Percentiles rank a stretch among this genome's conserved stretches.
phyloP scores from a whole-genome alignment of 2,888 invertebrate species.

The Melolontha melolontha region DNA sequence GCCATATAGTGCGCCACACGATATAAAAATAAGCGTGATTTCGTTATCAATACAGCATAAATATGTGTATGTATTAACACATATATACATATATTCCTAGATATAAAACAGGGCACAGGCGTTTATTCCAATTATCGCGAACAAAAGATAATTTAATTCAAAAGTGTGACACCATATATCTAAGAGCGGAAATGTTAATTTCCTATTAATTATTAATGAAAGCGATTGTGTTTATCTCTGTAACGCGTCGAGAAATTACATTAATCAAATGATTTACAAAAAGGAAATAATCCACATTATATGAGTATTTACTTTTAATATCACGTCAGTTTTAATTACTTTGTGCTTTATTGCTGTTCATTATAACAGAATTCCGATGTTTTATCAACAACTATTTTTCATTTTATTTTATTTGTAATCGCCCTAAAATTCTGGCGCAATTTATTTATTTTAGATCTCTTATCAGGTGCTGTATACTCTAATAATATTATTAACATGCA shows the following conservation, averaged over 20 bases:
- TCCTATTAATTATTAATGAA: constrained; percentile 40
- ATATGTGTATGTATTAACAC: background rate
- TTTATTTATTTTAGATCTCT: too few relatives aligned
- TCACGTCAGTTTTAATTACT: too few relatives aligned
- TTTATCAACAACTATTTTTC: too few relatives aligned
- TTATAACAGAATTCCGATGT: too few relatives aligned
- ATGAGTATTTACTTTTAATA: background rate
- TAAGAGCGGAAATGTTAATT: constrained; percentile 37
- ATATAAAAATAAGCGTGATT: too few relatives aligned
- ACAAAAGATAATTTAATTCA: constrained; percentile 38
- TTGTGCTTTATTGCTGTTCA: too few relatives aligned
- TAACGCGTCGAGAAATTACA: constrained; percentile 28
- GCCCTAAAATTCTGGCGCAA: too few relatives aligned
- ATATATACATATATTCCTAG: too few relatives aligned
- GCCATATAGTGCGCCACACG: too few relatives aligned
- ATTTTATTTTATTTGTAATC: too few relatives aligned
- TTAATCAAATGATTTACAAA: constrained; percentile 19
- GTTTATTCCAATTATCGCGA: constrained; percentile 29
- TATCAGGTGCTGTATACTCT: too few relatives aligned
- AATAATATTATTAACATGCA: too few relatives aligned
- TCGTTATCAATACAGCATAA: constrained; percentile 13
- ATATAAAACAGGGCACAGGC: background rate
- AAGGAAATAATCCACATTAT: constrained; percentile 22
- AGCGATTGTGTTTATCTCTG: constrained; percentile 30
- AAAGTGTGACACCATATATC: constrained; percentile 34